phyloP scores from a whole-genome alignment of 2,113 vertebrate genomes.

The Eolophus roseicapilla region DNA sequence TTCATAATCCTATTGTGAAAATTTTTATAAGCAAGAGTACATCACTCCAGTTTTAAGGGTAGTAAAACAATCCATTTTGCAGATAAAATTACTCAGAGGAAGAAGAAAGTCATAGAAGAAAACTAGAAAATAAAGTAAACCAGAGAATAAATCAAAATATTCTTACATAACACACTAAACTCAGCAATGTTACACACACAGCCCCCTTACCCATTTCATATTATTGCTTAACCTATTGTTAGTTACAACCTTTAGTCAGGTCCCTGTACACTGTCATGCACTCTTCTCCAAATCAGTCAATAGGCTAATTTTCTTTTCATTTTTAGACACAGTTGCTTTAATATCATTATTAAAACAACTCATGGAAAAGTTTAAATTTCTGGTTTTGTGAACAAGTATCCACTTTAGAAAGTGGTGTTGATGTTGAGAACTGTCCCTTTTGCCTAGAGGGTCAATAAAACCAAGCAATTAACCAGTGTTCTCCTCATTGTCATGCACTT shows the following conservation, averaged over 20 bases:
- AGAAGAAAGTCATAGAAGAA: not conserved
- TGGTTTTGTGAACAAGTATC: not conserved
- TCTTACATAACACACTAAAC: not conserved
- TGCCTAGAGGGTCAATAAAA: not conserved
- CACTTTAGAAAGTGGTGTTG: not conserved
- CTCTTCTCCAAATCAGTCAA: not conserved
- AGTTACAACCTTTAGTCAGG: not conserved
- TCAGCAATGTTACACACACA: not conserved
- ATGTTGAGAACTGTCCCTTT: not conserved
- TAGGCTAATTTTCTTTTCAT: not conserved
- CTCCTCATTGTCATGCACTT: not conserved
- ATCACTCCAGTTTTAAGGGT: not conserved
- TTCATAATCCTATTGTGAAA: not conserved
- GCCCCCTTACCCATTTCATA: not conserved
- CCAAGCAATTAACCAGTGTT: not conserved
- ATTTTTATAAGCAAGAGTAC: not conserved
- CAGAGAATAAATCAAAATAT: not conserved
- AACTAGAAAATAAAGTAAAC: not conserved
- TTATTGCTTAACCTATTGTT: not conserved
- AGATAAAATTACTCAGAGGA: not conserved
- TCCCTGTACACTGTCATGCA: not conserved
- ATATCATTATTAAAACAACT: not conserved
- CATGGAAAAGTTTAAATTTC: not conserved
- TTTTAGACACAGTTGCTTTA: not conserved
- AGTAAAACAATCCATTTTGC: not conserved